Conservation (phyloP, 2,888 invertebrate species). For the Drosophila dives region DNA sequence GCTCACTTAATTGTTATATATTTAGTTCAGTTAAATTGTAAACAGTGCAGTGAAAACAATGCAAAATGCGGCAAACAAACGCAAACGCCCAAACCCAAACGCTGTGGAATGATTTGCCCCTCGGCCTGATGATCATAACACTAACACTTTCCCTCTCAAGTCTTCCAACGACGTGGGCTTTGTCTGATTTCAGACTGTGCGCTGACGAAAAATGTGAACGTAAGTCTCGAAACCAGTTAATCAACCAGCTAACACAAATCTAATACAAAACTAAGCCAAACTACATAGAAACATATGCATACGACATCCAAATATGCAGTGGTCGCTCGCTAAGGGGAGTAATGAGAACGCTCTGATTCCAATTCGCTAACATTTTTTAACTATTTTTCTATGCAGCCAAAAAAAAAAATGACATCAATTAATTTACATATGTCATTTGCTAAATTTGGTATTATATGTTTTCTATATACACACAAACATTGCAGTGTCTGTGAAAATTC, state of each 20-base stretch:
- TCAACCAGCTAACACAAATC: neutral
- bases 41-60: slow-evolving; percentile 59
- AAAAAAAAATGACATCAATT: neutral
- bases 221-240: slow-evolving; percentile 82
- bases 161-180: slow-evolving; percentile 75
- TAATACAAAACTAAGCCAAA: neutral
- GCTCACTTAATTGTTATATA: slow-evolving; percentile 21
- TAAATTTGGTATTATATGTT: neutral
- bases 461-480: neutral
- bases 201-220: slow-evolving; percentile 90
- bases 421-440: neutral
- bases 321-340: neutral
- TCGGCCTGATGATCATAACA: slow-evolving; percentile 34
- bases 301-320: neutral
- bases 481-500: neutral
- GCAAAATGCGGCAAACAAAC: slow-evolving; percentile 71
- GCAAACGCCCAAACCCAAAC: slow-evolving; percentile 51
- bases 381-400: neutral
- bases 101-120: slow-evolving; percentile 49
- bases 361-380: neutral
- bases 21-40: slow-evolving; percentile 37
- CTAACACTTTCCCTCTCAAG: slow-evolving; percentile 55
- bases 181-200: slow-evolving; percentile 90
- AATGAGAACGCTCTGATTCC: neutral
- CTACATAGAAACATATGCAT: neutral